These are phyloP conservation scores for Alcis repandata DNA, from an alignment of 2,888 invertebrate genomes.

Conservation along the genomic window DNA sequence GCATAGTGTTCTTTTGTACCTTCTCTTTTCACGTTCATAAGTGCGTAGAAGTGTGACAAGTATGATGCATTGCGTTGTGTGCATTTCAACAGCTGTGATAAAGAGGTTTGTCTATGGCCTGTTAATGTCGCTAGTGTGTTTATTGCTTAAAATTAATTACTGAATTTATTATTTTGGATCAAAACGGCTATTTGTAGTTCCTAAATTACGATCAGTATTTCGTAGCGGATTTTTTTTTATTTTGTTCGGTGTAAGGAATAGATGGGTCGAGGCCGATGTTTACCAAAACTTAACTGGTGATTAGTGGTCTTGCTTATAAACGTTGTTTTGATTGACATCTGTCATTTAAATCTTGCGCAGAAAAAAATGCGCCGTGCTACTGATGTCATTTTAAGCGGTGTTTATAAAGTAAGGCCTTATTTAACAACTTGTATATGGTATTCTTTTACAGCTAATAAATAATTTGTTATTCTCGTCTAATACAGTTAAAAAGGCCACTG, in stretches of 20 bases:
- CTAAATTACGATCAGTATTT: conserved; percentile 85
- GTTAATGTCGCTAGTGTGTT: conserved; percentile 57
- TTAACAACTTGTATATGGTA: not conserved
- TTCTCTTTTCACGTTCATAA: not conserved
- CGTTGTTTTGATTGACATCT: too few species aligned
- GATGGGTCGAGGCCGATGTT: not conserved
- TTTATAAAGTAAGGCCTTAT: too few species aligned
- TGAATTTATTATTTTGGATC: conserved; percentile 49
- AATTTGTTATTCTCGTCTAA: too few species aligned
- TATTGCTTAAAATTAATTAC: conserved; percentile 49
- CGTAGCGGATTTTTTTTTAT: conserved; percentile 56
- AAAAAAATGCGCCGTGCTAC: too few species aligned
- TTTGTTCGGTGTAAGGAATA: conserved; percentile 18
- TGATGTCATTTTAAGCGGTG: too few species aligned
- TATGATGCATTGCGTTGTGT: conserved; percentile 76
- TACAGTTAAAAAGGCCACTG: not conserved
- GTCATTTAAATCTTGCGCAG: too few species aligned
- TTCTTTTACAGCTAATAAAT: too few species aligned
- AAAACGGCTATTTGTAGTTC: conserved; percentile 80
- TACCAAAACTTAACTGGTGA: conserved; percentile 1
- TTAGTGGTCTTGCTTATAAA: not conserved
- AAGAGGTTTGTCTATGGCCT: conserved; percentile 82
- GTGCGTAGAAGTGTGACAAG: conserved; percentile 52
- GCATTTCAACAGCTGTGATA: conserved; percentile 86
- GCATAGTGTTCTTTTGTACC: not conserved